A percentile compares a stretch with the other conserved stretches of the same genome.
Evolutionary conservation across 2,797 vertebrate species (phyloP).

Genomic region (Falco naumanni): DNA sequence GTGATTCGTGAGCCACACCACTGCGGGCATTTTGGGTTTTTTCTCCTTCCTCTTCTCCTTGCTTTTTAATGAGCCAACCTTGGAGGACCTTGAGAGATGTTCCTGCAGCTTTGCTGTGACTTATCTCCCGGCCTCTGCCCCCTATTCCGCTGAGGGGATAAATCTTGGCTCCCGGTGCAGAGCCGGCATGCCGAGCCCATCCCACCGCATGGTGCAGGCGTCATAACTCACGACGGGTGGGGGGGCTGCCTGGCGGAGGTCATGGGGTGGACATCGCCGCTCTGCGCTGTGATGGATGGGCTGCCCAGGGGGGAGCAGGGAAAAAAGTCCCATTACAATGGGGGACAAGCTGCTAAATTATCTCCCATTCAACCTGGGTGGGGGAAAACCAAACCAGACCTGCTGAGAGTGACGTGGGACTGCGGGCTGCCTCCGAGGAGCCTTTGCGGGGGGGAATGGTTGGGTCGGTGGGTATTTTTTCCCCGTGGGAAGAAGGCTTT

Average conservation of each 20-base stretch:
- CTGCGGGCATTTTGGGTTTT: neutral
- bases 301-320: neutral
- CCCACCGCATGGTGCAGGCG: neutral
- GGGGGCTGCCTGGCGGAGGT: neutral
- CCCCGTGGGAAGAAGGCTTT: neutral
- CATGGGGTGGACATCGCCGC: neutral
- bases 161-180: neutral
- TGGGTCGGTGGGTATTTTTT: neutral
- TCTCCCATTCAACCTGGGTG: neutral
- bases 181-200: neutral
- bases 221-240: neutral
- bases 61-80: constrained; percentile 49
- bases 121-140: neutral
- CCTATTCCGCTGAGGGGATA: neutral
- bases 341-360: constrained; percentile 1
- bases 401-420: neutral
- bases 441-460: too few species aligned
- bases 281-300: neutral
- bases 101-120: constrained; percentile 5
- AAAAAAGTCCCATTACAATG: neutral
- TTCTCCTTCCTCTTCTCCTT: neutral
- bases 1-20: neutral
- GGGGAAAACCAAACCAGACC: neutral
- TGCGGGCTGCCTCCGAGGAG: neutral
- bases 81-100: constrained; percentile 19